A percentile compares a stretch with the other conserved stretches of the same genome.
Conservation (phyloP, 2,888 invertebrate species). For the Prenolepis imparis region DNA sequence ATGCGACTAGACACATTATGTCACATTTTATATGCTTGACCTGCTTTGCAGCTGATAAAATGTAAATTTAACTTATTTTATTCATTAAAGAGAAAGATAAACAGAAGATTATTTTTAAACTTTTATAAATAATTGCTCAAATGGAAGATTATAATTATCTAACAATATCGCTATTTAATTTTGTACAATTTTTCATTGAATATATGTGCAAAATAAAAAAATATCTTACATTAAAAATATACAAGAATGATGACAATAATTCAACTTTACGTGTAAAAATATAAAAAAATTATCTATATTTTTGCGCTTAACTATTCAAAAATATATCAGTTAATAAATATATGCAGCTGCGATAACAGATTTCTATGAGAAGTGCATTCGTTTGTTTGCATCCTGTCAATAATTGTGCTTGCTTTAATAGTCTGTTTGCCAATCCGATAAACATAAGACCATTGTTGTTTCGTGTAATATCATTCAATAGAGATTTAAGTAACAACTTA, state of each 20-base stretch:
- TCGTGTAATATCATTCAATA: slow-evolving; percentile 20
- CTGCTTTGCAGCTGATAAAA: not conserved
- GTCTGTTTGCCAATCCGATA: not conserved
- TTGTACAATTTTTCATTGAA: not conserved
- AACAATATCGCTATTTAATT: not conserved
- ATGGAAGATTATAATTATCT: not conserved
- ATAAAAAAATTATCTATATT: not conserved
- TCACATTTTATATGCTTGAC: not conserved
- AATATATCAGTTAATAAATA: slow-evolving; percentile 12
- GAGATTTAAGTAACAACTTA: slow-evolving; percentile 28
- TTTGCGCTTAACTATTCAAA: slow-evolving; percentile 65
- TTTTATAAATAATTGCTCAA: not conserved
- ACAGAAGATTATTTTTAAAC: not conserved
- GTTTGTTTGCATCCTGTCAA: not conserved
- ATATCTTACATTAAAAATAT: not conserved
- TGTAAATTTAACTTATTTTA: not conserved
- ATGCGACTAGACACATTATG: not conserved
- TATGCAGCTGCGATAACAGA: too few relatives aligned
- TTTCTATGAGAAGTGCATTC: slow-evolving; percentile 64
- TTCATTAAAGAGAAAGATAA: not conserved
- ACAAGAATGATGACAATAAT: not conserved
- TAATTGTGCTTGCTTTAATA: not conserved
- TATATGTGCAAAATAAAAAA: not conserved
- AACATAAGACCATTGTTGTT: too few relatives aligned
- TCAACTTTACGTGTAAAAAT: not conserved